Conservation (phyloP, 2,888 invertebrate species). For the Pseudococcus viburni region DNA sequence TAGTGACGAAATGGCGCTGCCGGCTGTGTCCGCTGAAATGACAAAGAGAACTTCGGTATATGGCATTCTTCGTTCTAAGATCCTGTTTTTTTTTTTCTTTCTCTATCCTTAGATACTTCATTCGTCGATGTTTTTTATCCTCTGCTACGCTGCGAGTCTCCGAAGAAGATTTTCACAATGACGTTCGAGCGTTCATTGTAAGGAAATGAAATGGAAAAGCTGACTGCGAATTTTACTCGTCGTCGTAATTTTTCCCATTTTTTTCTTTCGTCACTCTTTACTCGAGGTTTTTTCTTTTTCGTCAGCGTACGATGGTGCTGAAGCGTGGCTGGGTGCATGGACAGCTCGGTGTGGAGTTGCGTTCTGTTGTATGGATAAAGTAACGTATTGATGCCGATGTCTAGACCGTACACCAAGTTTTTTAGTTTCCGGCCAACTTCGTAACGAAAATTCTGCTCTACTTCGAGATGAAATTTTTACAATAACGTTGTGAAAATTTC, state of each 20-base stretch:
- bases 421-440: constrained; percentile 48
- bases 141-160: no score
- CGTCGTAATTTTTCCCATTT: constrained; percentile 11
- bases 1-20: constrained; percentile 52
- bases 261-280: neutral
- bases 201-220: constrained; percentile 62
- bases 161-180: constrained; percentile 57
- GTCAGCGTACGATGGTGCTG: no score
- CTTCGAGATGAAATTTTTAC: constrained; percentile 19
- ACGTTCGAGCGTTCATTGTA: constrained; percentile 61
- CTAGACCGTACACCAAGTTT: constrained; percentile 4
- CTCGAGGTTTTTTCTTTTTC: neutral
- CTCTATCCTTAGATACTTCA: neutral
- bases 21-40: constrained; percentile 55
- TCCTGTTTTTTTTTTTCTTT: neutral
- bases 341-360: neutral
- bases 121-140: neutral
- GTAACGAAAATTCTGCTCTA: neutral
- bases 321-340: neutral
- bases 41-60: constrained; percentile 60
- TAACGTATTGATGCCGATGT: constrained; percentile 29
- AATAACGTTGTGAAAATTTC: neutral
- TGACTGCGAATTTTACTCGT: constrained; percentile 56
- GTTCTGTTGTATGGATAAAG: neutral
- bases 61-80: constrained; percentile 49